Evolutionary conservation across 2,113 vertebrate genomes (phyloP), one percentile per base, ranked within the genome.

Genomic region (Nerophis lumbriciformis): DNA sequence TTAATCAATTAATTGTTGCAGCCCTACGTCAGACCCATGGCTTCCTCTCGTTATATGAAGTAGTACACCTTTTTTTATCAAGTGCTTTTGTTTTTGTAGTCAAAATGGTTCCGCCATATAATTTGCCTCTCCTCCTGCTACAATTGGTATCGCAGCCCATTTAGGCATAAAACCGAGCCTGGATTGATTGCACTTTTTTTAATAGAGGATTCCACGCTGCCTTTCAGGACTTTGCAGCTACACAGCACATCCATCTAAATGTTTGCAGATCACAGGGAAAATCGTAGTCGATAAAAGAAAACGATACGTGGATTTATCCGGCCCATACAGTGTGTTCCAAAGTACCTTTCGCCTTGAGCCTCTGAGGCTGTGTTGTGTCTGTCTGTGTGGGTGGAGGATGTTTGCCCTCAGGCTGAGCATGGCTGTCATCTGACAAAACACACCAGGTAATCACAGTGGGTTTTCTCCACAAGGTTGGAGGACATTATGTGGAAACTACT

Each of bases 341-440:
- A 62, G 35, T 55, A 58, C 28, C 35, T 72, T 72, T 53, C 45
- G 64, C 60, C 60, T 48, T 38, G 39, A 53, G 37, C 45, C 35
- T 47, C 28, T 21, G 57, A 66, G 59, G 69, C 61, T 16, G 67
- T 14, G 12, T n/a, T 50, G 53, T 51, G 56, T n/a, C 42, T 37
- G 15, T 13, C 10, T 12, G 36, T 59, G 63, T 77, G 68, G 70
- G 56, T 48, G 73, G 48, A 38, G 48, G 68, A 68, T 49, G 59
- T 57, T 48, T 69, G 63, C 61, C 72, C 66, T 77, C 48, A 53
- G 77, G 78, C 70, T 53, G 53, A 79, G 68, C 55, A 72, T 71
- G 61, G 76, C 73, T 71, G 76, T 80, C 71, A 77, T 75, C 73
- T 71, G 78, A 77, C 63, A 69, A 80, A 81, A 77, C 64, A 68